Percentiles rank a stretch among this genome's conserved stretches.
phyloP scores from a whole-genome alignment of 2,888 invertebrate genomes.

The Conomelus anceps region DNA sequence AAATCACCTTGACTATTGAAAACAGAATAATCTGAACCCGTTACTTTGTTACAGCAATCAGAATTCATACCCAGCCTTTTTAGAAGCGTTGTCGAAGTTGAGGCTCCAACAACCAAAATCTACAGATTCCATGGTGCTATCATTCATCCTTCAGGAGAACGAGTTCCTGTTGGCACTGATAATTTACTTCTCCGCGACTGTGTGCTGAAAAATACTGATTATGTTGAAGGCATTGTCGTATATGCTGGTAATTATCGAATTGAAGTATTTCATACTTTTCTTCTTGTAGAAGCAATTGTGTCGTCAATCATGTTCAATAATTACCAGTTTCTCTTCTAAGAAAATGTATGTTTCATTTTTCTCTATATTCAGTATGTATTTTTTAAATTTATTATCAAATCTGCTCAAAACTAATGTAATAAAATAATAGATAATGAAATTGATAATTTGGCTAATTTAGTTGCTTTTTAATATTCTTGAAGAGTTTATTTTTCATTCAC shows the following conservation, averaged over 20 bases:
- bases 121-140: conserved; percentile 89
- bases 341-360: too few species aligned
- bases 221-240: conserved; percentile 91
- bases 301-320: too few species aligned
- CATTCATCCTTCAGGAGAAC: conserved; percentile 67
- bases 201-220: conserved; percentile 92
- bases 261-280: conserved; percentile 22
- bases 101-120: conserved; percentile 91
- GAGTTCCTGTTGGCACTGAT: conserved; percentile 78
- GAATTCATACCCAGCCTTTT: conserved; percentile 75
- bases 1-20: background rate
- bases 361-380: too few species aligned
- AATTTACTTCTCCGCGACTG: conserved; percentile 91
- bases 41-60: conserved; percentile 50
- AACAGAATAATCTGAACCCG: background rate
- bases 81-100: conserved; percentile 80
- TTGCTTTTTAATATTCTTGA: too few species aligned
- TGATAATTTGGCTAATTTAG: too few species aligned
- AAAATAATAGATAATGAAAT: too few species aligned
- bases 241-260: conserved; percentile 86
- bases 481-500: too few species aligned
- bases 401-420: too few species aligned
- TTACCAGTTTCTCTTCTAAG: too few species aligned
- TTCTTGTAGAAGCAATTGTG: background rate
- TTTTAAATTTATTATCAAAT: too few species aligned